Evolutionary conservation across 2,113 vertebrate species (phyloP).

Genomic region (Pholis gunnellus): DNA sequence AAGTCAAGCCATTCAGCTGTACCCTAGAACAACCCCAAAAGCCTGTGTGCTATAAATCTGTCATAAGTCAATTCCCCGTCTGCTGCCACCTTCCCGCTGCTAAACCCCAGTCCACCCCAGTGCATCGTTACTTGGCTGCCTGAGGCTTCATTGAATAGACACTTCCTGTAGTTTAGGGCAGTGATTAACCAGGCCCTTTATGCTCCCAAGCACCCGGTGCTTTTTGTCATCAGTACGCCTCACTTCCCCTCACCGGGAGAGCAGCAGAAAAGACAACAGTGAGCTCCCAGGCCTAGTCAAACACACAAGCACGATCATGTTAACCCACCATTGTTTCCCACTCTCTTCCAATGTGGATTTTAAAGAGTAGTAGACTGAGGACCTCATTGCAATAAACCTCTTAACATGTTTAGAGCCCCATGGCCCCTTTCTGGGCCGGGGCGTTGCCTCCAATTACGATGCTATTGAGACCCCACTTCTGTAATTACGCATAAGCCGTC

Average conservation of each 20-base stretch:
- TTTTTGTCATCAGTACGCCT: slow-evolving; percentile 80
- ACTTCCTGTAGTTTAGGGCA: slow-evolving; percentile 83
- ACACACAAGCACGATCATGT: slow-evolving; percentile 79
- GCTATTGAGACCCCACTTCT: slow-evolving; percentile 69
- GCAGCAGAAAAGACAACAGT: slow-evolving; percentile 61
- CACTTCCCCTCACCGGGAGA: slow-evolving; percentile 72
- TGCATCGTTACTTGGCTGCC: slow-evolving; percentile 62
- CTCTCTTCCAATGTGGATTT: slow-evolving; percentile 69
- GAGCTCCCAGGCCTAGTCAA: slow-evolving; percentile 71
- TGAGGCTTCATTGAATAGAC: slow-evolving; percentile 75
- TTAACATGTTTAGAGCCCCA: slow-evolving; percentile 69
- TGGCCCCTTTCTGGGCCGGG: slow-evolving; percentile 60
- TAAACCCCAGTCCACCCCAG: slow-evolving; percentile 58
- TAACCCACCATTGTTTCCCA: slow-evolving; percentile 72
- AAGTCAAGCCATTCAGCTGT: slow-evolving; percentile 10
- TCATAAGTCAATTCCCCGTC: slow-evolving; percentile 46
- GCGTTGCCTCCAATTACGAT: slow-evolving; percentile 75
- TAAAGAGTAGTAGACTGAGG: slow-evolving; percentile 68
- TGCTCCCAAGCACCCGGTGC: slow-evolving; percentile 66
- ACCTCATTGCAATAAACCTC: slow-evolving; percentile 77
- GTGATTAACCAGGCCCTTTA: slow-evolving; percentile 81
- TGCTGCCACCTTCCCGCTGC: slow-evolving; percentile 48
- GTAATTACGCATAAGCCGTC: slow-evolving; percentile 74
- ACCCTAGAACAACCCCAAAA: neutral
- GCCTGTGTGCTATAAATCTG: slow-evolving; percentile 2